Base-by-base conservation (phyloP, 2,888 invertebrate genomes). In the Agrilus mali region DNA sequence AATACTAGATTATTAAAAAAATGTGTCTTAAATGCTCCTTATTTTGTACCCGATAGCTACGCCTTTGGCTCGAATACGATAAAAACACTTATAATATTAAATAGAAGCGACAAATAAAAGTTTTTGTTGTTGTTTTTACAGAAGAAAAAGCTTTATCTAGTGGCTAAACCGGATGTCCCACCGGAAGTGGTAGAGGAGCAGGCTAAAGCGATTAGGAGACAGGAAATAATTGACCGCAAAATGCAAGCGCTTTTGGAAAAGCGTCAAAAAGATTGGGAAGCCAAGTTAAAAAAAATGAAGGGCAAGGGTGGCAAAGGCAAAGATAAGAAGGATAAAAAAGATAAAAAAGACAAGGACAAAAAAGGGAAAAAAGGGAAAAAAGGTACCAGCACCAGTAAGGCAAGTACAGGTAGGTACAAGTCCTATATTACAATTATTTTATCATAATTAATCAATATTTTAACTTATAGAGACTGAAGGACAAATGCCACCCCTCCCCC, bases 81-180 rank as follows among this genome's bases (percentile, higher is more conserved):
- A n/a, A n/a, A n/a, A n/a, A n/a, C n/a, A n/a, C n/a, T n/a, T n/a
- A n/a, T n/a, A n/a, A n/a, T n/a, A n/a, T n/a, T n/a, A n/a, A n/a
- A n/a, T n/a, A n/a, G n/a, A n/a, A n/a, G n/a, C n/a, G n/a, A n/a
- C n/a, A n/a, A n/a, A n/a, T n/a, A n/a, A n/a, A n/a, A n/a, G n/a
- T n/a, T n/a, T n/a, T n/a, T n/a, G n/a, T n/a, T n/a, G n/a, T n/a
- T n/a, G n/a, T 10, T 35, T 16, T 43, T 45, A 38, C 45, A 56
- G 55, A 45, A 38, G 13, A 41, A 46, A 16, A 47, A 47, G 36
- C 31, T 58, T 16, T 48, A 45, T 12, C 13, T 58, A 16, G 38
- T 56, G 5, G 54, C 53, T 1, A 50, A 45, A 42, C 58, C 58
- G 3, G 43, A 55, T 36, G 36, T 56, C 2, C 47, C 51, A 3